Evolutionary conservation across 2,113 vertebrate species (phyloP), one percentile per base, ranked within the genome.

Genomic region (Oxygymnocypris stewartii): DNA sequence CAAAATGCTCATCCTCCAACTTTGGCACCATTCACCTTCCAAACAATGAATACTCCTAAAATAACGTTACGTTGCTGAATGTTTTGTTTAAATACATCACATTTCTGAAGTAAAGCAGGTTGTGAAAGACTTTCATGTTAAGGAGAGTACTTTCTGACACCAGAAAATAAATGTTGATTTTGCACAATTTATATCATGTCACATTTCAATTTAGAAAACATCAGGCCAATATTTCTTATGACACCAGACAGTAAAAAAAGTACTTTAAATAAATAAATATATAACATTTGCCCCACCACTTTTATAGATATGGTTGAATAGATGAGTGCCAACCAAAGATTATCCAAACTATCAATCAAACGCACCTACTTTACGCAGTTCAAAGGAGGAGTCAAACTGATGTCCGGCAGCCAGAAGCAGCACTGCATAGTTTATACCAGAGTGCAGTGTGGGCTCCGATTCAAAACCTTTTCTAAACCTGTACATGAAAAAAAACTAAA

Each of bases 311-410:
- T 61, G 2, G 31, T 6, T 37, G 77, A 13, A 12, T 40, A 11
- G 13, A 11, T 14, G 51, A 40, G 77, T 35, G 10, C 12, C 13
- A 54, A 57, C 49, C 16, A 6, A 76, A 0, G 8, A 76, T 25
- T 25, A 77, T 31, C 25, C n/a, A 83, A 8, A 14, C 65, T 4
- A 42, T 69, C 42, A 12, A 20, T 69, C 61, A 47, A 90, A 96
- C 95, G 95, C 95, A 99, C 98, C 98, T 90, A 99, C 97, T 99
- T 99, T 99, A 83, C 98, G 97, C 54, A 99, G 97, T 92, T 99
- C 98, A 88, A 99, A 98, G 5, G 98, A 99, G n/a, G 96, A 94
- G 91, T 99, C 98, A 90, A 99, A 99, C 94, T 97, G 95, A 90
- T 99, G 97, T 85, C 97, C 98, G 49, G 97, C 95, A 40, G 98